These are phyloP conservation scores for Lamellibrachia satsuma DNA, from an alignment of 2,888 invertebrate genomes.

Conservation along the genomic window DNA sequence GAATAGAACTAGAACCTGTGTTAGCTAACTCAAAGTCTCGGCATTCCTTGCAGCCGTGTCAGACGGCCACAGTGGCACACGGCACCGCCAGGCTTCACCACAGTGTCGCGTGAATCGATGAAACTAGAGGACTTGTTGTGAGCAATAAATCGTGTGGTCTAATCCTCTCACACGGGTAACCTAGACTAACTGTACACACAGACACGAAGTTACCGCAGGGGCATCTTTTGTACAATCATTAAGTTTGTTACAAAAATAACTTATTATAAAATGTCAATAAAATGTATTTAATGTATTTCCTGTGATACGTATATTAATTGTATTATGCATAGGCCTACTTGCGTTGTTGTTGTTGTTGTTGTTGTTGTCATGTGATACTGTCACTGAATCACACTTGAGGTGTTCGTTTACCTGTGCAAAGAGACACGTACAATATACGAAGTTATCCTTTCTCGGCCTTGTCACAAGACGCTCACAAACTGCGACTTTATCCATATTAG, in stretches of 20 bases:
- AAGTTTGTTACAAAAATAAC: neutral
- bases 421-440: too few relatives aligned
- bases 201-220: neutral
- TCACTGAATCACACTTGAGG: too few relatives aligned
- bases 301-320: neutral
- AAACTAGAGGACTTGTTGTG: neutral
- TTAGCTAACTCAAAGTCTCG: constrained; percentile 26
- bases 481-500: too few relatives aligned
- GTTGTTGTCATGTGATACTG: neutral
- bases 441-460: too few relatives aligned
- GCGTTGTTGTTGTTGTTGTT: neutral
- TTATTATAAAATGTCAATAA: neutral
- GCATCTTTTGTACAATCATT: neutral
- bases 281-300: neutral
- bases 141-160: neutral
- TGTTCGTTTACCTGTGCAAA: too few relatives aligned
- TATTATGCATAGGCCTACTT: neutral
- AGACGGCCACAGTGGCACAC: constrained; percentile 18
- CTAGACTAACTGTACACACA: neutral
- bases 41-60: neutral
- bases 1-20: constrained; percentile 30
- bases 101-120: constrained; percentile 26
- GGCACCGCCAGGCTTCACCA: constrained; percentile 31
- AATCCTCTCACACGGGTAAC: neutral
- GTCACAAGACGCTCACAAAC: too few relatives aligned